Conservation (phyloP, 2,113 vertebrate species). For the Labeo rohita region DNA sequence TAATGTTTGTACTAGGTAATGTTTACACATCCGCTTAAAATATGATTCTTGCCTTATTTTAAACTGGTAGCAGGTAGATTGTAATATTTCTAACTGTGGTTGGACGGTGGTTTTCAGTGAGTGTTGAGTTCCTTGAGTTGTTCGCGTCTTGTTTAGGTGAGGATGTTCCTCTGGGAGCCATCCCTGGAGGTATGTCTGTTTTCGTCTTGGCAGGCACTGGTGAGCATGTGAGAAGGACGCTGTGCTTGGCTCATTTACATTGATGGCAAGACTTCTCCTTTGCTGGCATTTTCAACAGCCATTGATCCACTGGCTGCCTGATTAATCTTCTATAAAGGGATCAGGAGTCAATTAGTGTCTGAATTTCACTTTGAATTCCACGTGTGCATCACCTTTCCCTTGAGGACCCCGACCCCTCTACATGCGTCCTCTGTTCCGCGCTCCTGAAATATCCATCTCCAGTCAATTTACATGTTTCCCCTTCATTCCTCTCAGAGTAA, state of each 20-base stretch:
- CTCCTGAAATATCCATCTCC: conserved; percentile 30
- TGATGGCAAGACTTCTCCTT: conserved; percentile 49
- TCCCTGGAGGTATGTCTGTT: conserved; percentile 18
- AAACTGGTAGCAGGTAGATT: not conserved
- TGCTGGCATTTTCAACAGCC: conserved; percentile 51
- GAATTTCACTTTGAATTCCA: conserved; percentile 51
- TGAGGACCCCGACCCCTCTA: not conserved
- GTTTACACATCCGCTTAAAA: not conserved
- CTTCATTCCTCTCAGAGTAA: not conserved
- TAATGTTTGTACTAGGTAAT: too few relatives aligned
- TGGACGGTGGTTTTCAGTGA: not conserved
- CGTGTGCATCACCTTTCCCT: conserved; percentile 35
- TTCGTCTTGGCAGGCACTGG: conserved; percentile 27
- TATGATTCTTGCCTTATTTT: not conserved
- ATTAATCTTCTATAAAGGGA: conserved; percentile 55
- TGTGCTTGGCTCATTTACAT: conserved; percentile 51
- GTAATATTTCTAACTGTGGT: not conserved
- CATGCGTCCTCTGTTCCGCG: not conserved
- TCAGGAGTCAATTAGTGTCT: conserved; percentile 57
- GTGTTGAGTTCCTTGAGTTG: not conserved
- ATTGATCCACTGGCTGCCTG: conserved; percentile 59
- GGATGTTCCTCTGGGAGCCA: not conserved
- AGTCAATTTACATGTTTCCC: conserved; percentile 7
- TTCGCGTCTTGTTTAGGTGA: not conserved
- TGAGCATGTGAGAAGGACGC: conserved; percentile 30